phyloP scores from a whole-genome alignment of 1,140 invertebrate species.

The Mylabris phalerata region DNA sequence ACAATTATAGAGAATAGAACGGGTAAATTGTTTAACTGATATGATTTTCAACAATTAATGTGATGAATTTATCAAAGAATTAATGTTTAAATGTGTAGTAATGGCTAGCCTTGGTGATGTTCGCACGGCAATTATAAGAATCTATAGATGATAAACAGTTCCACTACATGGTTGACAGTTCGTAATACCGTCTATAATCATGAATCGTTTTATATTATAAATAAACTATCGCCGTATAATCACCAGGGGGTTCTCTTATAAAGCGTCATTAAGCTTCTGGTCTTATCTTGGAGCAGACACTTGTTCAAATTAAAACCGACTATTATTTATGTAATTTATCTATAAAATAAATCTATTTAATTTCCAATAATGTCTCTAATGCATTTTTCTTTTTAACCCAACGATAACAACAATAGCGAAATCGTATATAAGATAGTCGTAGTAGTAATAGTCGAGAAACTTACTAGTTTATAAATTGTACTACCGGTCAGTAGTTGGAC shows the following conservation, averaged over 20 bases:
- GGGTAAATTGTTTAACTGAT: not conserved
- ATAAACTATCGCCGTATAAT: slow-evolving; percentile 14
- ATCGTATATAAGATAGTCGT: too few species aligned
- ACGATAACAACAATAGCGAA: too few species aligned
- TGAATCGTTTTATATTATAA: slow-evolving; percentile 5
- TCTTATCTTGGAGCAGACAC: not conserved
- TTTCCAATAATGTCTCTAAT: too few species aligned
- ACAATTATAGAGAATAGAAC: too few species aligned
- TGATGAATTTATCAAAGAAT: slow-evolving; percentile 10
- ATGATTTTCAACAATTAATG: slow-evolving; percentile 2
- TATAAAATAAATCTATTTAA: too few species aligned
- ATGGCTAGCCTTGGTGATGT: slow-evolving; percentile 13
- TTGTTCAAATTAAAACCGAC: too few species aligned
- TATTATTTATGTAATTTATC: too few species aligned
- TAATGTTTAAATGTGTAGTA: slow-evolving; percentile 9
- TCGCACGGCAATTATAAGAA: slow-evolving; percentile 24
- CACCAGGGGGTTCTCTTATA: slow-evolving; percentile 12
- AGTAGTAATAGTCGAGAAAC: not conserved
- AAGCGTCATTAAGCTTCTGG: slow-evolving; percentile 10
- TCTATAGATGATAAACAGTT: slow-evolving; percentile 18
- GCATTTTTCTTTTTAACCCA: too few species aligned
- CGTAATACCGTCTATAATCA: slow-evolving; percentile 16
- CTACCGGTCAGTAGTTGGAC: slow-evolving; percentile 9
- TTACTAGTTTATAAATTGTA: slow-evolving; percentile 2
- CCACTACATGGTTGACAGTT: slow-evolving; percentile 16